Evolutionary conservation across 2,797 vertebrate genomes (phyloP).

Genomic region (Lagodon rhomboides): DNA sequence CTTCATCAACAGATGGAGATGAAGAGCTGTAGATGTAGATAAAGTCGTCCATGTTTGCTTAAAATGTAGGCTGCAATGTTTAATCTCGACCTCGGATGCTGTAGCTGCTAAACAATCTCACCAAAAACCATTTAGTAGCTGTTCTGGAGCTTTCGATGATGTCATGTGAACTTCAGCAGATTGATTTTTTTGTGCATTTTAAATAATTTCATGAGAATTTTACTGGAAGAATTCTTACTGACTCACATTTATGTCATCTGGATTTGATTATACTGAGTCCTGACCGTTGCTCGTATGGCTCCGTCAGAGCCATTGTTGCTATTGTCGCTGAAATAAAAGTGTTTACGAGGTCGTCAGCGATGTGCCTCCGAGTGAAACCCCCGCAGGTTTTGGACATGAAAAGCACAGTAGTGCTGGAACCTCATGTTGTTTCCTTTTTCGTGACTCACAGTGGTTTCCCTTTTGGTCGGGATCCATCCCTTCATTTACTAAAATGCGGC

Average conservation of each 20-base stretch:
- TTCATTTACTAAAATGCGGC: conserved; percentile 2
- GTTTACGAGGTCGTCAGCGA: neutral
- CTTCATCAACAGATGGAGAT: neutral
- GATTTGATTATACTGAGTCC: neutral
- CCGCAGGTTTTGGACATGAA: conserved; percentile 6
- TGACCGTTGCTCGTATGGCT: neutral
- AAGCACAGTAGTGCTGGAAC: neutral
- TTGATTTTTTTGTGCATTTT: neutral
- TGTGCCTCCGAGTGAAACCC: neutral
- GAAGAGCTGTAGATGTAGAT: neutral
- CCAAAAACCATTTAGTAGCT: neutral
- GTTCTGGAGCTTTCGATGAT: neutral
- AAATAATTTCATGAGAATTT: neutral
- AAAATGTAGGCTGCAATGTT: neutral
- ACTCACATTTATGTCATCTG: neutral
- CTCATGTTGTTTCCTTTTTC: conserved; percentile 1
- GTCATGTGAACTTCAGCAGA: neutral
- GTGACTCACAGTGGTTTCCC: conserved; percentile 7
- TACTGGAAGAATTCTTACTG: neutral
- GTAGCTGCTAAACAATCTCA: neutral
- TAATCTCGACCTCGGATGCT: neutral
- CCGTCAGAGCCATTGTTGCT: neutral
- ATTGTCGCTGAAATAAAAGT: neutral
- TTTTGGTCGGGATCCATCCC: neutral
- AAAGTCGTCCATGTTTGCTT: neutral